Base-by-base conservation (phyloP, 2,797 vertebrate species). In the Limosa lapponica region DNA sequence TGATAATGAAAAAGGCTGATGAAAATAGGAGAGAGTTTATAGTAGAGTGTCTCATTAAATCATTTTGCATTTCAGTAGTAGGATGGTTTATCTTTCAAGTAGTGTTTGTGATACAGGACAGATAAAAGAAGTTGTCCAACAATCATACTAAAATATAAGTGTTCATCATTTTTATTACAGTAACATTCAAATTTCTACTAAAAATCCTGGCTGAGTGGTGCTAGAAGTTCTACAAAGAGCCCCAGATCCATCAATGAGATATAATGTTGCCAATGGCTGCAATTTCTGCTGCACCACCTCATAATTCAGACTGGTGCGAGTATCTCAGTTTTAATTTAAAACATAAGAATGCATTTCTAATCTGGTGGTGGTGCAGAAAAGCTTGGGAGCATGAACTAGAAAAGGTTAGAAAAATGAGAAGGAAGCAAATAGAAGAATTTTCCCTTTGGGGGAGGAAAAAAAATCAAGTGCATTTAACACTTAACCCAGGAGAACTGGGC, bases 1-100 rank as follows among this genome's bases (percentile, higher is more conserved):
- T 72, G 82, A 74, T 44, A 93, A 80, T 77, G 82, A 80, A 82
- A 87, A 96, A 85, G 43, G 81, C 49, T 89, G 81, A 91, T 72
- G 72, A 88, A 55, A 82, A 57, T 22, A 16, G 54, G 54, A 75
- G 25, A 54, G 36, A 13, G 5, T 92, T 95, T 91, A 78, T 57
- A 36, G 46, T 30, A 73, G 22, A 55, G 58, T 41, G 10, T 64
- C 83, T 94, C 55, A 90, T 52, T 85, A 62, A 70, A 73, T 59
- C 10, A 49, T 61, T 93, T 82, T 82, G 16, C 13, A 66, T 85
- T 93, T 82, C 34, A 82, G 48, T 57, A 52, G 34, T 14, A 52
- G 49, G 25, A 57, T 11, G 10, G n/a, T 54, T 84, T 86, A 52
- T 41, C 27, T 58, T 87, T 82, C 55, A 81, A 72, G 32, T 49